phyloP scores from a whole-genome alignment of 92 coral and sea anemone genomes.

The Epizoanthus illoricatus region DNA sequence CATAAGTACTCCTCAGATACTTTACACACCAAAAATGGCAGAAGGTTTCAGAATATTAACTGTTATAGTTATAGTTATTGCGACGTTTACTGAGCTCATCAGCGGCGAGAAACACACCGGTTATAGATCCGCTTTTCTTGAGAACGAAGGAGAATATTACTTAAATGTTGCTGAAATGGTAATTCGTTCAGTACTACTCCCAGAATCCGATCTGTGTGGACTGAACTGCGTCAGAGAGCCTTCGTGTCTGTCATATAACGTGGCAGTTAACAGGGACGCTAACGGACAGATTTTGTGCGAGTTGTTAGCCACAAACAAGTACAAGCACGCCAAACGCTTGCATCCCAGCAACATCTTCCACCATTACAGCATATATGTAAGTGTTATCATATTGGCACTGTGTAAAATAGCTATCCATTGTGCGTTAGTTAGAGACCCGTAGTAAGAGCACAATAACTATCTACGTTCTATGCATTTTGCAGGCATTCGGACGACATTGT shows the following conservation, averaged over 20 bases:
- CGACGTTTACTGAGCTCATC: neutral
- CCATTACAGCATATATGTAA: constrained; percentile 35
- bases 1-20: too few relatives aligned
- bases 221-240: neutral
- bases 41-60: neutral
- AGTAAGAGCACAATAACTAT: too few relatives aligned
- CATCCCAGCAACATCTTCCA: constrained; percentile 36
- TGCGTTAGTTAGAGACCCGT: too few relatives aligned
- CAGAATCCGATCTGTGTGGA: neutral
- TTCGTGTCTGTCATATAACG: neutral
- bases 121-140: neutral
- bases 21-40: too few relatives aligned
- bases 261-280: neutral
- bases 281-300: neutral
- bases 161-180: neutral
- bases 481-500: too few relatives aligned
- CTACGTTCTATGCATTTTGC: too few relatives aligned
- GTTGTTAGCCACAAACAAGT: constrained; percentile 2
- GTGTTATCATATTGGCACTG: neutral
- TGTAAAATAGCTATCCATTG: too few relatives aligned
- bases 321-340: neutral
- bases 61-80: neutral
- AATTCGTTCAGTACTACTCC: neutral
- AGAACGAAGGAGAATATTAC: neutral
- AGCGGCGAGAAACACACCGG: neutral